Evolutionary conservation across 1,140 invertebrate genomes (phyloP), one percentile per base, ranked within the genome.

Genomic region (Drosophila kohkoa): DNA sequence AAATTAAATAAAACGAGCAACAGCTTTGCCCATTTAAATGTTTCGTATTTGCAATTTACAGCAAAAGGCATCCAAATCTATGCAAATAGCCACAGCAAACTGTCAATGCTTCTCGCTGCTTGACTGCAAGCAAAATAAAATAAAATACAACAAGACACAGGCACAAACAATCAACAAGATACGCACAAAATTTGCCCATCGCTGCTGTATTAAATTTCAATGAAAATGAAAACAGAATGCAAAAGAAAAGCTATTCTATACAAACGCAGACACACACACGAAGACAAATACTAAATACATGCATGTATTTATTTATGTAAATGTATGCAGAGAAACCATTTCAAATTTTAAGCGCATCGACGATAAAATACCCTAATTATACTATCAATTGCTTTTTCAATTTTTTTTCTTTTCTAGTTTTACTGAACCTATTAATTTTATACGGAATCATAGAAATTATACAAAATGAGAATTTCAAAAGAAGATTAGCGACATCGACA

Each of bases 171-270:
- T 75, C 65, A 79, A 57, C 20, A 58, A 72, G 51, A 62, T 48
- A 85, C 63, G 68, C 81, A 77, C 64, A 52, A 64, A 60, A 57
- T 70, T 71, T 43, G 49, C 16, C 20, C 13, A 30, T 58, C 43
- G 41, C 38, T 55, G 46, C 48, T 74, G 82, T 82, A 87, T 87
- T 87, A 68, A 77, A 75, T 88, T 87, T 87, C 79, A 86, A 76
- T 79, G 76, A 79, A 74, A 71, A 74, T 70, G 38, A 60, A 75
- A 71, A 73, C 72, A 66, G 75, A 80, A 71, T 65, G 77, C 64
- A 64, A 60, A 49, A 52, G 38, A 58, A 64, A 66, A 75, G 28
- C 51, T 63, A 48, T 35, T 66, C 35, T 38, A 5, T 35, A 32
- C 7, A 59, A 1, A 49, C 16, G 20, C 20, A 20, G 20, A 55